These are phyloP conservation scores for Tubulanus polymorphus DNA, from an alignment of 2,888 invertebrate genomes.

Conservation along the genomic window DNA sequence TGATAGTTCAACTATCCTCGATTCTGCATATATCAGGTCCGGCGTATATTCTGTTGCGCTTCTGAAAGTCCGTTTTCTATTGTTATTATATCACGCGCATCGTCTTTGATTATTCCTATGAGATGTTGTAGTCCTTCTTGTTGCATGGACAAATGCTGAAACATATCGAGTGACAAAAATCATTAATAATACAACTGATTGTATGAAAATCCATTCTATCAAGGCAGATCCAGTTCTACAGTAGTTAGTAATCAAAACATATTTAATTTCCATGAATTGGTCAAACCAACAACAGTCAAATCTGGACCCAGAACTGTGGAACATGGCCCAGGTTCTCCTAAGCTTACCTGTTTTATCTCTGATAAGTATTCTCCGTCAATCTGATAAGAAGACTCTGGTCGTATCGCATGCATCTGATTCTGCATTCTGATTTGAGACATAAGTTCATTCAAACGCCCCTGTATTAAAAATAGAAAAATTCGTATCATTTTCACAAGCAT, in stretches of 20 bases:
- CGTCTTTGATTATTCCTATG: constrained; percentile 76
- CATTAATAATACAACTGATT: not conserved
- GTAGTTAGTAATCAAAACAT: too few species aligned
- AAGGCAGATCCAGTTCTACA: not conserved
- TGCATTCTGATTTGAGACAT: constrained; percentile 71
- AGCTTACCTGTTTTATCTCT: constrained; percentile 60
- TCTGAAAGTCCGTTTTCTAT: constrained; percentile 40
- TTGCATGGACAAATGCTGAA: constrained; percentile 74
- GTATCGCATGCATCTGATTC: constrained; percentile 42
- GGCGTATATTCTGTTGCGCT: too few species aligned
- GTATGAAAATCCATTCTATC: not conserved
- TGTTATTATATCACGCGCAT: constrained; percentile 65
- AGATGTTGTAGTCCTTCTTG: constrained; percentile 85
- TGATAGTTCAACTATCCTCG: too few species aligned
- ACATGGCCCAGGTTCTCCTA: too few species aligned
- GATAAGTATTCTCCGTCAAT: constrained; percentile 65
- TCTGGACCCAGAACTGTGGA: too few species aligned
- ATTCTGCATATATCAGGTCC: too few species aligned
- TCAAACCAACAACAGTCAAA: too few species aligned
- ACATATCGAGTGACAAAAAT: constrained; percentile 11
- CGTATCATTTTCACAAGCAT: too few species aligned
- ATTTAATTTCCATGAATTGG: too few species aligned
- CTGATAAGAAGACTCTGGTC: constrained; percentile 69
- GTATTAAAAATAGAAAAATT: constrained; percentile 27
- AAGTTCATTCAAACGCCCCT: constrained; percentile 86